These are phyloP conservation scores for Aegithalos caudatus DNA, from an alignment of 2,113 vertebrate genomes.

Conservation along the genomic window DNA sequence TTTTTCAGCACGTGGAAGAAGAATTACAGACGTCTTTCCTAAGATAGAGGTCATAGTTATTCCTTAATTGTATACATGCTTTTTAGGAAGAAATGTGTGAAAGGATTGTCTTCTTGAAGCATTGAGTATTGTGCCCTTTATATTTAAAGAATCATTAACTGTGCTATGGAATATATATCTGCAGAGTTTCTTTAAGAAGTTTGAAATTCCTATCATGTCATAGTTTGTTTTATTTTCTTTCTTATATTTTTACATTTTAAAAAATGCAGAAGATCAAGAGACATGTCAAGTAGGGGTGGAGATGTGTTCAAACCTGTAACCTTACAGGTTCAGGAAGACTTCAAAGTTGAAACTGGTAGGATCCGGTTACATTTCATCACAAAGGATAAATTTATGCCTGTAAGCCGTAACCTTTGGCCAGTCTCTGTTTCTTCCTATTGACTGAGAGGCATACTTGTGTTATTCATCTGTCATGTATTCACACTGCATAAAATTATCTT, in stretches of 20 bases:
- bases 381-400: conserved; percentile 69
- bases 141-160: neutral
- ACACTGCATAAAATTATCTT: conserved; percentile 13
- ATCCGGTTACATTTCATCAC: conserved; percentile 68
- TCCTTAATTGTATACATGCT: neutral
- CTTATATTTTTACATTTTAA: neutral
- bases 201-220: neutral
- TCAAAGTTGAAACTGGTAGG: conserved; percentile 71
- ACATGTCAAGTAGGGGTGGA: neutral
- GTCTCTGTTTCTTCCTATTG: conserved; percentile 41
- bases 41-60: neutral
- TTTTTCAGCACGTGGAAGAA: neutral
- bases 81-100: neutral
- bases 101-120: neutral
- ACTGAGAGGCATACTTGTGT: neutral
- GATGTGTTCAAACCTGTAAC: conserved; percentile 66
- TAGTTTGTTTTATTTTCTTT: conserved; percentile 15
- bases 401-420: conserved; percentile 60
- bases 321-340: conserved; percentile 66
- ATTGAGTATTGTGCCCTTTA: neutral
- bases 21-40: neutral
- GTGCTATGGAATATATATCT: neutral
- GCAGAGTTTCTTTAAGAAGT: neutral
- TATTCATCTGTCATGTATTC: conserved; percentile 17
- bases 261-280: conserved; percentile 39